Evolutionary conservation across 2,888 invertebrate species (phyloP), one percentile per base, ranked within the genome.

Genomic region (Argyra leucocephala): DNA sequence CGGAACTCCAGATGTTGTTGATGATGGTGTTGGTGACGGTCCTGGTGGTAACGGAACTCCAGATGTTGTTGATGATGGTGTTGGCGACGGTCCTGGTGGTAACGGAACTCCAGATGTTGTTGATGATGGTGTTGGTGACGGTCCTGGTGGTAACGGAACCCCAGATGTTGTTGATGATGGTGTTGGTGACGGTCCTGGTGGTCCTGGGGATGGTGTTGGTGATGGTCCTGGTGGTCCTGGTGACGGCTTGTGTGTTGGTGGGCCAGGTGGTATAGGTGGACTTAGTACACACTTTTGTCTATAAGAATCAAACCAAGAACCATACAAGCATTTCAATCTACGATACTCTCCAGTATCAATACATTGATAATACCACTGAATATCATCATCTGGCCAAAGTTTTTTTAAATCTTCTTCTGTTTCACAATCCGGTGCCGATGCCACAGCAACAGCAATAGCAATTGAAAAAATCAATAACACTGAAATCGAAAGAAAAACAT

Each of bases 331-430:
- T 10, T 31, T 5, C 10, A 31, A 10, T 31, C 31, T 31, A 31
- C 10, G 10, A 31, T 5, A 31, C 10, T 24, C 58, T 7, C 64
- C 63, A 2, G 18, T 60, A 24, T 61, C 66, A 1, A 5, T 0
- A 64, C 77, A 77, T 3, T 15, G 0, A 21, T 70, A 73, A 62
- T 67, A 76, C 1, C 63, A 18, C 2, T 60, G 6, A 66, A 74
- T 60, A 4, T 65, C 15, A 58, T 73, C 74, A 64, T 68, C 68
- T 10, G 77, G 76, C 71, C 74, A 68, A 22, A 65, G 24, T 6
- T 75, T 22, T 4, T 15, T 15, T 7, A 65, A 1, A 69, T 78
- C 77, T 1, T n/a, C n/a, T n/a, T n/a, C n/a, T n/a, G n/a, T n/a
- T n/a, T n/a, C 26, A 22, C 4, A 3, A 58, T 36, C 64, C 22